Base-by-base conservation (phyloP, 2,888 invertebrate genomes). In the Amphipoea lucens region DNA sequence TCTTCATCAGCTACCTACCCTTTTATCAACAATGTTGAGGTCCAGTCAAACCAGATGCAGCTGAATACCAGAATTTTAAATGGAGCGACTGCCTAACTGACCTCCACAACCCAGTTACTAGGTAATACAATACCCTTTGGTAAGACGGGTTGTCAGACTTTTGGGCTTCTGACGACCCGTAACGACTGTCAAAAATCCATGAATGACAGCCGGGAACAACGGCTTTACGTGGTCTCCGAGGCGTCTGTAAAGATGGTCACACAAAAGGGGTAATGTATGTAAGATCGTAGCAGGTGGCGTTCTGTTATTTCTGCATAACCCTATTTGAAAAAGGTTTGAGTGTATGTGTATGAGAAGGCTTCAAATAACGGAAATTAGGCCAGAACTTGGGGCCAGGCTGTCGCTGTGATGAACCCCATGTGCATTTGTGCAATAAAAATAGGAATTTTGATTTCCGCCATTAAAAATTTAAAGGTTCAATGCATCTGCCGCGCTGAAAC, bases 391-490 rank as follows among this genome's bases (percentile, higher is more conserved):
- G 12, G 20, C 1, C 20, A 29, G 9, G 14, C 23, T 57, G 20
- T 40, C 23, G 14, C 6, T 36, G 17, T 17, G 36, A 17, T 69
- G 12, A 68, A 69, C 68, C 60, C 17, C 40, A 36, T 60, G 7
- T 51, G 70, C n/a, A 48, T 63, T 72, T 60, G 4, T 57, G 66
- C 20, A 57, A 67, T 72, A 63, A 68, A 82, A 48, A 40, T 1
- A 29, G 78, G 67, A 54, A 73, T 78, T 74, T 51, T 78, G 29
- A 65, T 42, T 70, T 65, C 45, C 48, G 29, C 45, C 62, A 78
- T 83, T 68, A 75, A 68, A 60, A 45, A 72, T 82, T 68, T 45
- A 36, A 72, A 69, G 54, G 78, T 78, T 76, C 60, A 51, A 54
- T 20, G 42, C 63, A 68, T 81, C 62, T 62, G 69, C 51, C 36